These are phyloP conservation scores for Tautogolabrus adspersus DNA, from an alignment of 2,113 vertebrate genomes.

Conservation along the genomic window DNA sequence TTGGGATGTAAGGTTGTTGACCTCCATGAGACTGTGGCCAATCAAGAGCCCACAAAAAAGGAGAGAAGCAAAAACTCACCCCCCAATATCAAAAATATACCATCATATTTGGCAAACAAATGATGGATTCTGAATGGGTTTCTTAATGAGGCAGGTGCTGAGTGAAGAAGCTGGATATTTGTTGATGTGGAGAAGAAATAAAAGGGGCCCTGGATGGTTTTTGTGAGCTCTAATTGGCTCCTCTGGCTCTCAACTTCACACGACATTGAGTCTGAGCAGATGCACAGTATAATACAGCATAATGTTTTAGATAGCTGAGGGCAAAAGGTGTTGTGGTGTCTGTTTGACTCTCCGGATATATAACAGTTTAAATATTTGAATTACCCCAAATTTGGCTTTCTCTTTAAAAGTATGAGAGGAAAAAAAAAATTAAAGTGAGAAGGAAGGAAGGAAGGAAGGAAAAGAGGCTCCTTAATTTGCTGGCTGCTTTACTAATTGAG, in stretches of 20 bases:
- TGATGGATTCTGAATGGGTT: neutral
- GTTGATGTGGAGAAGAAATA: neutral
- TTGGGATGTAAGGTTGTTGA: too few species aligned
- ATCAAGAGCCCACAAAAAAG: too few species aligned
- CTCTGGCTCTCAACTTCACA: slow-evolving; percentile 73
- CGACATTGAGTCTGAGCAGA: slow-evolving; percentile 51
- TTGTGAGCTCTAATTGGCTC: slow-evolving; percentile 69
- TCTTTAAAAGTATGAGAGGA: neutral
- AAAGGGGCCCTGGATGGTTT: slow-evolving; percentile 15
- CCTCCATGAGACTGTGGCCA: neutral
- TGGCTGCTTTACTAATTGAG: slow-evolving; percentile 73
- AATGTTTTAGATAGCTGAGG: slow-evolving; percentile 35
- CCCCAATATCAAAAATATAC: too few species aligned
- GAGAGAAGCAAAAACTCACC: too few species aligned
- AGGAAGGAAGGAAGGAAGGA: neutral
- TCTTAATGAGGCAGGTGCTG: neutral
- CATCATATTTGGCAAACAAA: neutral
- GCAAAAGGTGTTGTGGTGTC: slow-evolving; percentile 47
- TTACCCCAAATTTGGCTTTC: slow-evolving; percentile 16
- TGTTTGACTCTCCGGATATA: neutral
- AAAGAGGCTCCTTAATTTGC: slow-evolving; percentile 44
- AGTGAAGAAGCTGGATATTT: neutral
- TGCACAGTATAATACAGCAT: neutral
- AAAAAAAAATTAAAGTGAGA: slow-evolving; percentile 43
- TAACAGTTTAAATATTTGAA: neutral